Percentiles rank a stretch among this genome's conserved stretches.
Evolutionary conservation across 1,140 invertebrate species (phyloP).

Genomic region (Aphaenogaster ashmeadi): DNA sequence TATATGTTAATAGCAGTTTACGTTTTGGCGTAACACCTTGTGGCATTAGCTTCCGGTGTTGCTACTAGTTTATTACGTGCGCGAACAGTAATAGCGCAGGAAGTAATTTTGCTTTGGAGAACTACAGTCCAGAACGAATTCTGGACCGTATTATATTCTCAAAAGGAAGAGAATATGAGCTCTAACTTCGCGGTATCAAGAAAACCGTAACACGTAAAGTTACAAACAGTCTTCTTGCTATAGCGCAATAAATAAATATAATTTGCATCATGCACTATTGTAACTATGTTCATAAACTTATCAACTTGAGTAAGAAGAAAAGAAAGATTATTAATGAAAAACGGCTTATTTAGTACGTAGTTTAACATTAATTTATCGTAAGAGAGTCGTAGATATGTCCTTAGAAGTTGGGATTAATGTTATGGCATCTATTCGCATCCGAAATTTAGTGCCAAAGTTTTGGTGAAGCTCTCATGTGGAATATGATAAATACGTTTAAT

Average conservation of each 20-base stretch:
- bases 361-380: slow-evolving; percentile 5
- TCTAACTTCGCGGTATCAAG: not conserved
- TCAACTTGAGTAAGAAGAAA: slow-evolving; percentile 3
- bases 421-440: not conserved
- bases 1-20: not conserved
- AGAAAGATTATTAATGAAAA: not conserved
- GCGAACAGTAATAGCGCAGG: not conserved
- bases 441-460: slow-evolving; percentile 35
- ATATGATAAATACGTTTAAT: slow-evolving; percentile 14
- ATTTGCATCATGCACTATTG: not conserved
- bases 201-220: not conserved
- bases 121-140: slow-evolving; percentile 26
- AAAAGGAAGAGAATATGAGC: slow-evolving; percentile 1
- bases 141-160: slow-evolving; percentile 18
- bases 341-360: slow-evolving; percentile 1
- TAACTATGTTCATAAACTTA: slow-evolving; percentile 2
- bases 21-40: not conserved
- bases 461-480: not conserved
- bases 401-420: slow-evolving; percentile 18
- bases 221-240: not conserved
- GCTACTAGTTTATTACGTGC: slow-evolving; percentile 1
- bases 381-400: not conserved
- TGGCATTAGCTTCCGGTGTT: not conserved
- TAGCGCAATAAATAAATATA: slow-evolving; percentile 15
- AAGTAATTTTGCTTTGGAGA: slow-evolving; percentile 7